Conservation (phyloP, 2,797 vertebrate species). For the Rhinoraja longicauda region DNA sequence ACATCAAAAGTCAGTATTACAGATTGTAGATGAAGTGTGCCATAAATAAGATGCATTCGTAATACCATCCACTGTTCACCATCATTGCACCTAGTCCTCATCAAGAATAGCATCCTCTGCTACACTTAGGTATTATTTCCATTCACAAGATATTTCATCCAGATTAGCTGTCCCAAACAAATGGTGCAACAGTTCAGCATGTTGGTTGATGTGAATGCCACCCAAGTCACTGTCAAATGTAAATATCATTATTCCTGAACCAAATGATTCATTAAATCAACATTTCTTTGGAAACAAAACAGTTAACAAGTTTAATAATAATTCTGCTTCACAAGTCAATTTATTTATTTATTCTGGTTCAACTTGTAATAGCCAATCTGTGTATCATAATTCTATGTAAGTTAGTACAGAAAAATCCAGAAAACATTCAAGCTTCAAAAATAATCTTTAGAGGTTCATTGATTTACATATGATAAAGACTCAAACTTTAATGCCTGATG, state of each 20-base stretch:
- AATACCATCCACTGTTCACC: background rate
- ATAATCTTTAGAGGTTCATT: background rate
- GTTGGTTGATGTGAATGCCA: background rate
- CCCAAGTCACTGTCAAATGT: background rate
- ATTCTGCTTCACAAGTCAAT: background rate
- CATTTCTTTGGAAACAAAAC: background rate
- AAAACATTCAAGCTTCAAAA: background rate
- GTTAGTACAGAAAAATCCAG: background rate
- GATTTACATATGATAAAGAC: background rate
- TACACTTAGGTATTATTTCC: background rate
- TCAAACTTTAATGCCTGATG: background rate
- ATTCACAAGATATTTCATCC: background rate
- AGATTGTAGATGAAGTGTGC: background rate
- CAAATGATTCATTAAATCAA: background rate
- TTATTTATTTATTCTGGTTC: constrained; percentile 5
- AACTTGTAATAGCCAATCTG: background rate
- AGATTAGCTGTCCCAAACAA: background rate
- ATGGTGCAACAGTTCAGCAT: background rate
- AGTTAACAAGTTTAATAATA: background rate
- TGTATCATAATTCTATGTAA: background rate
- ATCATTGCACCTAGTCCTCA: background rate
- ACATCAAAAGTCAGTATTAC: no score
- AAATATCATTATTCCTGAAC: background rate
- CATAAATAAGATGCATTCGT: background rate
- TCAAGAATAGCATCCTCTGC: background rate